Base-by-base conservation (phyloP, 2,797 vertebrate species). In the Sebastolobus altivelis region DNA sequence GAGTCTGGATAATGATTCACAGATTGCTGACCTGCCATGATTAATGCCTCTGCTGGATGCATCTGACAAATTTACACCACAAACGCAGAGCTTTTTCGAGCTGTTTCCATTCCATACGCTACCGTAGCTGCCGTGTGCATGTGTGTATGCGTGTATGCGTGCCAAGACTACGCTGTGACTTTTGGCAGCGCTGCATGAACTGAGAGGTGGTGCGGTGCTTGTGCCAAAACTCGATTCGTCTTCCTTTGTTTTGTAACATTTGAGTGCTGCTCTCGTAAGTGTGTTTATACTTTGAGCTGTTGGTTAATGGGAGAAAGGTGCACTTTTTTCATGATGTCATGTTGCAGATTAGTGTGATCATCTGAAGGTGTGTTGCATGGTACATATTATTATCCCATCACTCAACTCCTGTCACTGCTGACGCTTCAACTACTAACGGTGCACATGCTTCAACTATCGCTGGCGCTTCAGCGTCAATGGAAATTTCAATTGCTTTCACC, bases 11-110 rank as follows among this genome's bases (percentile, higher is more conserved):
- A 87, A 91, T 91, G 82, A 84, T 62, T 93, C 83, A 77, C 88
- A 92, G 86, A 87, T 77, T 80, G 79, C 84, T 65, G 77, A 81
- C 66, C 78, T 79, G 83, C 80, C 60, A n/a, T 92, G 92, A 91
- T 89, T 87, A 87, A 93, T 90, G 80, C 65, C 77, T 85, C 77
- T 16, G 59, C 80, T 83, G 58, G 79, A 77, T 38, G 58, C 68
- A 46, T 88, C 60, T 82, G 79, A 87, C 87, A 89, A 83, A 89
- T 85, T 82, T 79, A 59, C 71, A 81, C 79, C 82, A 62, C 82
- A 81, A 78, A 87, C 43, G 25, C 59, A 31, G 49, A 75, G 76
- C 25, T 56, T 79, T 55, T 56, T 81, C 6, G 8, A 68, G 79
- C 49, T 72, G 62, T 87, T 87, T 86, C 78, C 73, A 67, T 76